Base-by-base conservation (phyloP, 2,888 invertebrate species). In the Bembecia ichneumoniformis region DNA sequence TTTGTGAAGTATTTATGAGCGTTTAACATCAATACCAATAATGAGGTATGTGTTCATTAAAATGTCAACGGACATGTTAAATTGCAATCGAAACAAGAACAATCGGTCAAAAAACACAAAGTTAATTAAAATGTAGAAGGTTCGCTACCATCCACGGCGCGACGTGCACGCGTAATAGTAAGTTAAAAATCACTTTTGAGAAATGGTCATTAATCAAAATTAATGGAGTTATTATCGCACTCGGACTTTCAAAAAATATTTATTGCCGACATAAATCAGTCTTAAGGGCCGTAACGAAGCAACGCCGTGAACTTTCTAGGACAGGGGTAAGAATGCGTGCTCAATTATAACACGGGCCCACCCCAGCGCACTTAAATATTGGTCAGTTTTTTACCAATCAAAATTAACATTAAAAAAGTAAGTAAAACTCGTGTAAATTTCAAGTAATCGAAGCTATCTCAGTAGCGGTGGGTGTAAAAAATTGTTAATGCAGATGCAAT, bases 211-310 rank as follows among this genome's bases (percentile, higher is more conserved):
- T 79, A 82, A 87, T 87, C 87, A 87, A 87, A 82, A 83, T 87
- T 84, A 86, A 87, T 87, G 86, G 83, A 86, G 83, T 86, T 84
- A 84, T 86, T 87, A 86, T 86, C 83, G 82, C 82, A 82, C 78
- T 80, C 71, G 62, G 78, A 84, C 83, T 86, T 87, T 82, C 83
- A 84, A 82, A 86, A 84, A 83, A 80, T 82, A 84, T 84, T 86
- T 86, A 86, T 84, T 80, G 68, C 77, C 56, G 56, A 66, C 77
- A 83, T 87, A 84, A 84, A 86, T 87, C 86, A 83, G 76, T 77
- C 63, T 75, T 83, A 83, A 86, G 84, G 83, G 83, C 78, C 80
- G 73, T 79, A 82, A 80, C 76, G 84, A 81, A 77, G 75, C 74
- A 63, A 67, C 63, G 66, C 63, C 59, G 66, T 66, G 74, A 76